phyloP scores from a whole-genome alignment of 1,140 invertebrate genomes.

The Goniozus legneri region DNA sequence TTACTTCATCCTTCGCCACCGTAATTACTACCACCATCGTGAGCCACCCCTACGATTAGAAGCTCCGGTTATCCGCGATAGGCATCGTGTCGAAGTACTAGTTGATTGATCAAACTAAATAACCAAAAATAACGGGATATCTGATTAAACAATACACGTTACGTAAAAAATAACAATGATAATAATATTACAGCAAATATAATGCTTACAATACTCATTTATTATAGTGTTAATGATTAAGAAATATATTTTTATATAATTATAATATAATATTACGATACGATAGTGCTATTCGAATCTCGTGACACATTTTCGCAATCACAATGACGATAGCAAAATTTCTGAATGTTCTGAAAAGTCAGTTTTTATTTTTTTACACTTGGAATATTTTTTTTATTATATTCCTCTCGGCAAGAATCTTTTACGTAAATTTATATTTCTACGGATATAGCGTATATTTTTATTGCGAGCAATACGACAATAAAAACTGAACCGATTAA shows the following conservation, averaged over 20 bases:
- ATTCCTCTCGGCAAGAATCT: too few species aligned
- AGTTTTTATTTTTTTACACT: too few species aligned
- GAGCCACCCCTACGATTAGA: constrained; percentile 41
- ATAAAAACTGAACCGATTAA: too few species aligned
- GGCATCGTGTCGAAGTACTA: constrained; percentile 53
- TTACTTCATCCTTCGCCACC: constrained; percentile 51
- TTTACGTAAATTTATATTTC: too few species aligned
- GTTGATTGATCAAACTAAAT: constrained; percentile 20
- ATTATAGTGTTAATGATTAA: constrained; percentile 56
- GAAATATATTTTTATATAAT: constrained; percentile 58
- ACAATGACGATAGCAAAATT: too few species aligned
- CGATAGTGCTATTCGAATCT: constrained; percentile 27
- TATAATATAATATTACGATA: constrained; percentile 48
- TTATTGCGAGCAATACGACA: too few species aligned
- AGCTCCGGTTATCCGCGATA: constrained; percentile 54
- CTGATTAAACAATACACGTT: constrained; percentile 13
- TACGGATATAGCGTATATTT: too few species aligned
- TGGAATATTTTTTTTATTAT: too few species aligned
- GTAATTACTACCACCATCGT: too few species aligned
- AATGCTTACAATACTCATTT: constrained; percentile 56
- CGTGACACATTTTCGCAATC: too few species aligned
- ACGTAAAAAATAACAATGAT: constrained; percentile 19
- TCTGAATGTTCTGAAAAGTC: too few species aligned
- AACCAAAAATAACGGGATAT: constrained; percentile 21
- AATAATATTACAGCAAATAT: constrained; percentile 23